These are phyloP conservation scores for Nemotelus nigrinus DNA, from an alignment of 2,888 invertebrate genomes.

Conservation along the genomic window DNA sequence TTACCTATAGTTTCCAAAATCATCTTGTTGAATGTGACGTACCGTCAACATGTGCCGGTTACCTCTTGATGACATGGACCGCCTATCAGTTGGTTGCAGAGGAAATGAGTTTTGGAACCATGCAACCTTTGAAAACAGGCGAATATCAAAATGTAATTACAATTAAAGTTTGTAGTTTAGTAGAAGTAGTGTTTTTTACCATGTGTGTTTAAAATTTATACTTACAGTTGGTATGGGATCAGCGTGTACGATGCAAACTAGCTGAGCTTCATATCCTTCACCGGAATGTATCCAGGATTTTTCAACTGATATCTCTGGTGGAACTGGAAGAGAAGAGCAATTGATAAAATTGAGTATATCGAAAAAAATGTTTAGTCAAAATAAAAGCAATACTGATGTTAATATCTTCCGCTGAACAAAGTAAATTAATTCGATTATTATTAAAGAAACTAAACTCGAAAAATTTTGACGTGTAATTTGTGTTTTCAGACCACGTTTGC, in stretches of 20 bases:
- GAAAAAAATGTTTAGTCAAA: neutral
- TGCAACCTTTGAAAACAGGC: slow-evolving; percentile 66
- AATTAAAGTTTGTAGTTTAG: slow-evolving; percentile 42
- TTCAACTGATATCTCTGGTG: slow-evolving; percentile 76
- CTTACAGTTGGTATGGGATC: slow-evolving; percentile 75
- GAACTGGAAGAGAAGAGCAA: slow-evolving; percentile 66
- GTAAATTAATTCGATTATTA: neutral
- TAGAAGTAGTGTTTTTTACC: neutral
- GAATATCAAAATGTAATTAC: neutral
- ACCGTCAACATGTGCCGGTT: slow-evolving; percentile 75
- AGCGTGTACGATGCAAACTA: slow-evolving; percentile 75
- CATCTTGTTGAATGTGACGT: slow-evolving; percentile 74
- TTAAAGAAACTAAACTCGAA: neutral
- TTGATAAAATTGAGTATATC: neutral
- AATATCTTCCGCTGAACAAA: neutral
- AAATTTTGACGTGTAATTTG: neutral
- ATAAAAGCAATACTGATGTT: no score
- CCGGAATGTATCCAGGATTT: slow-evolving; percentile 77
- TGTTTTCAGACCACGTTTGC: no score
- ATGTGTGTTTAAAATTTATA: slow-evolving; percentile 44
- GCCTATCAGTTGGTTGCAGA: slow-evolving; percentile 73
- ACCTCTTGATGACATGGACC: slow-evolving; percentile 75
- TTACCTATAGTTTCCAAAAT: slow-evolving; percentile 78
- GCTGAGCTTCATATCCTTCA: slow-evolving; percentile 74
- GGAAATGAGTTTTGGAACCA: slow-evolving; percentile 79